A percentile compares a stretch with the other conserved stretches of the same genome.
These are phyloP conservation scores for Arvicanthis niloticus DNA, from an alignment of 2,113 vertebrate genomes.

Conservation along the genomic window DNA sequence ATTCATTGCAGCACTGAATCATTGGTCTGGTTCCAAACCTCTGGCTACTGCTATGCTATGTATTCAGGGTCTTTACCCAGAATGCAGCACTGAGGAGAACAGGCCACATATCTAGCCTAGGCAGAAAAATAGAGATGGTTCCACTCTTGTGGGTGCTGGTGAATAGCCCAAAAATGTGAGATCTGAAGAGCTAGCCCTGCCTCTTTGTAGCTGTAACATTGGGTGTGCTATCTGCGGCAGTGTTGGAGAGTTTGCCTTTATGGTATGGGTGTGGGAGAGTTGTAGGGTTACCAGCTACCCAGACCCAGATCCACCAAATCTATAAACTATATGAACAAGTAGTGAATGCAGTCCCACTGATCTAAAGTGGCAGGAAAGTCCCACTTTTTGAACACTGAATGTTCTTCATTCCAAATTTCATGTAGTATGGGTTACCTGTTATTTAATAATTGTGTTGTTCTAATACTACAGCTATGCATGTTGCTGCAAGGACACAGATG, in stretches of 20 bases:
- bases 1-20: neutral
- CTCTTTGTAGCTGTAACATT: neutral
- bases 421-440: neutral
- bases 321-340: neutral
- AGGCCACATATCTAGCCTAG: neutral
- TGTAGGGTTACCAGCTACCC: neutral
- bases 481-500: neutral
- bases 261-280: neutral
- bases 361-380: neutral
- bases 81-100: neutral
- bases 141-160: neutral
- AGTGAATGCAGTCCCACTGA: neutral
- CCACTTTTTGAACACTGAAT: neutral
- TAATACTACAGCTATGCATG: neutral
- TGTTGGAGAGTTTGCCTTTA: neutral
- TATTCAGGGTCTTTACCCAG: neutral
- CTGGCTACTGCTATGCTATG: neutral
- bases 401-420: neutral
- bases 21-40: neutral
- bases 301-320: neutral
- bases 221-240: neutral
- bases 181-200: neutral
- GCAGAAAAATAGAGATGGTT: neutral
- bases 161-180: neutral
- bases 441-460: neutral